Percentiles rank a stretch among this genome's conserved stretches.
Conservation (phyloP, 2,888 invertebrate species). For the Cremastinae sp. region DNA sequence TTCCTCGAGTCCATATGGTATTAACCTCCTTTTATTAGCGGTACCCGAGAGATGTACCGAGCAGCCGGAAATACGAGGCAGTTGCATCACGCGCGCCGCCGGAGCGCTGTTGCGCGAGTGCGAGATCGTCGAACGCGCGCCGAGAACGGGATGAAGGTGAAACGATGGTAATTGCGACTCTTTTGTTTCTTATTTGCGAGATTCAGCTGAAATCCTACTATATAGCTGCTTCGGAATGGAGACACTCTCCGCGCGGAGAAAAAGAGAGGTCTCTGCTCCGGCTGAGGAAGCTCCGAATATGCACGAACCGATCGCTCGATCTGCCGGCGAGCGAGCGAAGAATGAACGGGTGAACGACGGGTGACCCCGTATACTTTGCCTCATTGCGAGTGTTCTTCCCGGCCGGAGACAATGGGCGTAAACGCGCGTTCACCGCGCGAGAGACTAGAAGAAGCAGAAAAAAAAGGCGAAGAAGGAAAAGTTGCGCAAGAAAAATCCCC, state of each 20-base stretch:
- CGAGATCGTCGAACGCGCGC: slow-evolving; percentile 46
- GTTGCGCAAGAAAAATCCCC: slow-evolving; percentile 73
- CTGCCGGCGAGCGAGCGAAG: slow-evolving; percentile 13
- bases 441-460: too few relatives aligned
- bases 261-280: neutral
- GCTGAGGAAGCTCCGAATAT: neutral
- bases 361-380: neutral
- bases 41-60: slow-evolving; percentile 27
- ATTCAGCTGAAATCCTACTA: neutral
- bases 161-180: too few relatives aligned
- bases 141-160: too few relatives aligned
- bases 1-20: slow-evolving; percentile 32
- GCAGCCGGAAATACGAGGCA: slow-evolving; percentile 35
- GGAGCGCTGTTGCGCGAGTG: slow-evolving; percentile 26
- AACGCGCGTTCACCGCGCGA: slow-evolving; percentile 39
- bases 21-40: slow-evolving; percentile 41
- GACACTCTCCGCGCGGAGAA: neutral
- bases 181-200: too few relatives aligned
- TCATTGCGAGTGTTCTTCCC: slow-evolving; percentile 19
- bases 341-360: neutral
- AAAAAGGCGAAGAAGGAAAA: slow-evolving; percentile 34
- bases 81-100: slow-evolving; percentile 14
- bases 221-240: too few relatives aligned
- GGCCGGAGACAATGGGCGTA: slow-evolving; percentile 75
- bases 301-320: slow-evolving; percentile 21